A percentile compares a stretch with the other conserved stretches of the same genome.
These are phyloP conservation scores for Notamacropus eugenii DNA, from an alignment of 2,797 vertebrate species.

Conservation along the genomic window DNA sequence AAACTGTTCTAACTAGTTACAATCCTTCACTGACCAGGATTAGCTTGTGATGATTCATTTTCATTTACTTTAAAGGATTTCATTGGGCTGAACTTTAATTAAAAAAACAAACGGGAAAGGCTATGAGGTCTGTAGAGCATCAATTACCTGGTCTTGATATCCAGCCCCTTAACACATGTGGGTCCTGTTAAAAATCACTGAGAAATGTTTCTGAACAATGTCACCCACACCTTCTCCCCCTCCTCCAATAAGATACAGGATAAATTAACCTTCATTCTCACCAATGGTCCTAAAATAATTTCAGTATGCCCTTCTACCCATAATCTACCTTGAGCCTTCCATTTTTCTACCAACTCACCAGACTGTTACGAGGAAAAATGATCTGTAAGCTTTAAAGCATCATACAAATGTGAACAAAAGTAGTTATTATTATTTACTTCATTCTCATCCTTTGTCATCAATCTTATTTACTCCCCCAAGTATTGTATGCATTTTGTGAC, in stretches of 20 bases:
- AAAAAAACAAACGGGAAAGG: conserved; percentile 77
- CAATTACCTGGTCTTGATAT: conserved; percentile 73
- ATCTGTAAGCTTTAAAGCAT: not conserved
- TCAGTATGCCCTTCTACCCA: conserved; percentile 75
- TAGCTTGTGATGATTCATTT: conserved; percentile 81
- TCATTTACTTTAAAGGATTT: conserved; percentile 83
- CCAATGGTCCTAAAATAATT: conserved; percentile 82
- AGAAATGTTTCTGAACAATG: conserved; percentile 82
- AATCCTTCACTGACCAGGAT: conserved; percentile 72
- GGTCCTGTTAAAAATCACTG: conserved; percentile 82
- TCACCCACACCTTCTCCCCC: conserved; percentile 83
- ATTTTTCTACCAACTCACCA: conserved; percentile 59
- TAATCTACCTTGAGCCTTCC: conserved; percentile 63
- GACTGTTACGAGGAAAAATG: not conserved
- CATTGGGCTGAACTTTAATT: conserved; percentile 81
- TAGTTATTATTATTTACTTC: conserved; percentile 70
- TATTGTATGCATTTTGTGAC: not conserved
- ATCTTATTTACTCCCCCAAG: not conserved
- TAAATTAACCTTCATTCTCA: conserved; percentile 82
- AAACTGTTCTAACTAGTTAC: conserved; percentile 78
- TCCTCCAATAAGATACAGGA: conserved; percentile 79
- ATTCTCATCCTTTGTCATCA: not conserved
- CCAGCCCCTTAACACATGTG: conserved; percentile 78
- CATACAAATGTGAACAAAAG: conserved; percentile 40
- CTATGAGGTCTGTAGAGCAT: conserved; percentile 79